Evolutionary conservation across 1,140 invertebrate genomes (phyloP).

Genomic region (Pectinophora gossypiella): DNA sequence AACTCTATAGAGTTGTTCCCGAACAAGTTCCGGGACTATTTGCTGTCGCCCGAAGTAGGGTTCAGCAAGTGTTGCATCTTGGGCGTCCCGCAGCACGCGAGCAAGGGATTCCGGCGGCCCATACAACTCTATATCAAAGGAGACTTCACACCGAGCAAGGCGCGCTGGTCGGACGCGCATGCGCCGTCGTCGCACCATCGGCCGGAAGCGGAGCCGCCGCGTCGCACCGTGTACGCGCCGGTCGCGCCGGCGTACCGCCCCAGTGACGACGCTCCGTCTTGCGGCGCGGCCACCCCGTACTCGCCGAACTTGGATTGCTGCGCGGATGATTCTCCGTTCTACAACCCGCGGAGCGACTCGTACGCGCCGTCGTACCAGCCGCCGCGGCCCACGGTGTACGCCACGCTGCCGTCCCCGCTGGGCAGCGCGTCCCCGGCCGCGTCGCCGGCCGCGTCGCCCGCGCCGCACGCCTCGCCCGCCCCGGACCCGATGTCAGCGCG

Average conservation of each 20-base stretch:
- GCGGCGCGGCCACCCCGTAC: conserved; percentile 67
- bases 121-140: conserved; percentile 91
- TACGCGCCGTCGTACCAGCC: conserved; percentile 71
- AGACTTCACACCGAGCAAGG: conserved; percentile 75
- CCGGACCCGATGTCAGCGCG: conserved; percentile 44
- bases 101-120: conserved; percentile 92
- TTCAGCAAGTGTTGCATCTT: conserved; percentile 92
- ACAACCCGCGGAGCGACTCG: conserved; percentile 69
- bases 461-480: conserved; percentile 44
- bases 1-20: conserved; percentile 91
- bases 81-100: conserved; percentile 88
- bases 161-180: conserved; percentile 69
- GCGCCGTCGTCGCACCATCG: conserved; percentile 63
- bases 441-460: conserved; percentile 37
- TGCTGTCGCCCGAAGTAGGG: conserved; percentile 92
- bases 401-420: conserved; percentile 61
- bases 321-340: conserved; percentile 70
- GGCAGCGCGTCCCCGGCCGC: conserved; percentile 49
- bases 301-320: conserved; percentile 62
- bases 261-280: conserved; percentile 67
- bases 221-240: conserved; percentile 77
- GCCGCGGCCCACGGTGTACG: conserved; percentile 66
- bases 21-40: conserved; percentile 92
- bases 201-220: conserved; percentile 60
- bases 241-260: conserved; percentile 76